Evolutionary conservation across 2,797 vertebrate genomes (phyloP).

Genomic region (Crax fasciolata): DNA sequence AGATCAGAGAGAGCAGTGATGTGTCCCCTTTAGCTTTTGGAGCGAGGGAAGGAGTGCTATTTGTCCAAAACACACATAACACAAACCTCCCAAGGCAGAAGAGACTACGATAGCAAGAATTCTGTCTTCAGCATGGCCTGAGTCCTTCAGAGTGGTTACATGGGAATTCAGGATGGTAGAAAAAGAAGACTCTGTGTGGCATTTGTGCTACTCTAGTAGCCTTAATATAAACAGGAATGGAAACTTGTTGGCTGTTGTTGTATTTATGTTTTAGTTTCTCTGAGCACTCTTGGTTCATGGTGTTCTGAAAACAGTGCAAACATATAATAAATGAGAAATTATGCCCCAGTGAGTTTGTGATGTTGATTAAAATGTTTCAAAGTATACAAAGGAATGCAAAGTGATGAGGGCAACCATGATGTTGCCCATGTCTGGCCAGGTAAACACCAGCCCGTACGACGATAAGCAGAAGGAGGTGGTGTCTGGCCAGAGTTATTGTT

Average conservation of each 20-base stretch:
- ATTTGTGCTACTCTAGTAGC: background rate
- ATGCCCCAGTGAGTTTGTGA: background rate
- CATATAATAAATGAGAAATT: background rate
- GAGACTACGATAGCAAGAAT: background rate
- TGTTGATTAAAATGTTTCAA: background rate
- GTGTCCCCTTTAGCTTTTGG: rapidly evolving
- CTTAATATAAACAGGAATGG: background rate
- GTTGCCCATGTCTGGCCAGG: background rate
- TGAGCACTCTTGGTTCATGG: background rate
- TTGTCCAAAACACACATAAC: background rate
- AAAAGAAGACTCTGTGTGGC: background rate
- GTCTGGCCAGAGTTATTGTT: background rate
- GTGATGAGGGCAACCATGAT: background rate
- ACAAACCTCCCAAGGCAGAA: background rate
- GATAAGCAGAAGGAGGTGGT: background rate
- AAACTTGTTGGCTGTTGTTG: background rate
- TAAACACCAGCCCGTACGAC: background rate
- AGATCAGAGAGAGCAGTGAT: background rate
- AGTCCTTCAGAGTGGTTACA: background rate
- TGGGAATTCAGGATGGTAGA: background rate
- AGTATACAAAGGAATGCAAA: background rate
- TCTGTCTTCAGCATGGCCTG: background rate
- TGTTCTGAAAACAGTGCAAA: background rate
- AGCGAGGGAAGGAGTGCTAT: background rate
- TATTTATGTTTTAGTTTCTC: background rate